phyloP scores from a whole-genome alignment of 1,140 invertebrate species.

The Diorhabda elongata region DNA sequence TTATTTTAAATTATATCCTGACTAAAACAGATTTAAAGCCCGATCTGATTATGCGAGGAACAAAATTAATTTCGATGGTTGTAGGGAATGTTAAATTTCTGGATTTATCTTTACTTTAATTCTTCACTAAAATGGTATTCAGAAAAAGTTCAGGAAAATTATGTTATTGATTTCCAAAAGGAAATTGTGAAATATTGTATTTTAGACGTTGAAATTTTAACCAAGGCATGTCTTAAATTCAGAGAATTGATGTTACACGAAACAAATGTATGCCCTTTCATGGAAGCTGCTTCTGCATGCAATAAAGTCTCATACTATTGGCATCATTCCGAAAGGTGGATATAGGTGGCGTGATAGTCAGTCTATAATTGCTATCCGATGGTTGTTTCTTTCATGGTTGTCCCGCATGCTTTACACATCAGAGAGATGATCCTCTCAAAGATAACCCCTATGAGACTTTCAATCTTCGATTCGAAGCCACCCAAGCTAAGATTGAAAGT shows the following conservation, averaged over 20 bases:
- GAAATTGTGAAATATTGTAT: slow-evolving; percentile 30
- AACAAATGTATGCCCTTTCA: slow-evolving; percentile 21
- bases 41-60: neutral
- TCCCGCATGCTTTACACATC: too few species aligned
- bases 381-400: slow-evolving; percentile 10
- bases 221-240: slow-evolving; percentile 19
- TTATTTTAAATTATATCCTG: slow-evolving; percentile 9
- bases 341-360: too few species aligned
- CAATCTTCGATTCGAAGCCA: too few species aligned
- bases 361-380: neutral
- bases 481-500: too few species aligned
- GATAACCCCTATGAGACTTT: too few species aligned
- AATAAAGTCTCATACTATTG: too few species aligned
- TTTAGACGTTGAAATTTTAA: slow-evolving; percentile 24
- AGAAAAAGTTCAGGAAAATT: slow-evolving; percentile 19
- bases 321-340: too few species aligned
- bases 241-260: slow-evolving; percentile 15
- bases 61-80: too few species aligned
- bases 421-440: too few species aligned
- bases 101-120: too few species aligned
- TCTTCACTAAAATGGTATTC: slow-evolving; percentile 14
- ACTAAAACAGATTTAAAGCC: too few species aligned
- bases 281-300: neutral
- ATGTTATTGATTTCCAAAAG: slow-evolving; percentile 24
- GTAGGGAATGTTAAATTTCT: too few species aligned